phyloP scores from a whole-genome alignment of 2,888 invertebrate species.

The Eupithecia pulchellata region DNA sequence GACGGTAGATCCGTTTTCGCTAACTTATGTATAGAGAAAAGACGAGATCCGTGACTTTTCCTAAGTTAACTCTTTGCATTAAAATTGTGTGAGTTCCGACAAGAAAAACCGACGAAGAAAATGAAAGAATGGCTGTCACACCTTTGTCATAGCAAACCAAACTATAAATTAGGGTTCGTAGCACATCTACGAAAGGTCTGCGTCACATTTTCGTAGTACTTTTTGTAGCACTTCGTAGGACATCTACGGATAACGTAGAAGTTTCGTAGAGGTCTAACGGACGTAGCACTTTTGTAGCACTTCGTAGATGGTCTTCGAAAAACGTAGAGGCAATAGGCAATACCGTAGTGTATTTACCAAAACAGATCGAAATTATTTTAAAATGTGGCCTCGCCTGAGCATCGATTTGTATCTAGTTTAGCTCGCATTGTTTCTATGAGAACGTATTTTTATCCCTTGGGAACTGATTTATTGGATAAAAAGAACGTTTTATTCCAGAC shows the following conservation, averaged over 20 bases:
- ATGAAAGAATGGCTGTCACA: background rate
- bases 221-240: background rate
- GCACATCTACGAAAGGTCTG: background rate
- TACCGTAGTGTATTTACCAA: background rate
- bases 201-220: background rate
- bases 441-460: too few species aligned
- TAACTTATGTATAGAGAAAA: constrained; percentile 4
- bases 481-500: too few species aligned
- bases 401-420: too few species aligned
- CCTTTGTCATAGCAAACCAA: background rate
- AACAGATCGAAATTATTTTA: background rate
- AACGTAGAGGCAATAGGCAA: background rate
- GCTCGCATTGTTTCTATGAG: too few species aligned
- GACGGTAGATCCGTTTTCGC: background rate
- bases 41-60: background rate
- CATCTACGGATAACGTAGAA: background rate
- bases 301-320: background rate
- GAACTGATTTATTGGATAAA: too few species aligned
- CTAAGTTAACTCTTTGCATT: background rate
- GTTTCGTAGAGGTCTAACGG: constrained; percentile 1
- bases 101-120: background rate
- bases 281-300: background rate
- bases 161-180: background rate
- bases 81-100: background rate
- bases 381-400: background rate